Percentiles rank a stretch among this genome's conserved stretches.
These are phyloP conservation scores for Andrena camellia DNA, from an alignment of 2,888 invertebrate species.

Conservation along the genomic window DNA sequence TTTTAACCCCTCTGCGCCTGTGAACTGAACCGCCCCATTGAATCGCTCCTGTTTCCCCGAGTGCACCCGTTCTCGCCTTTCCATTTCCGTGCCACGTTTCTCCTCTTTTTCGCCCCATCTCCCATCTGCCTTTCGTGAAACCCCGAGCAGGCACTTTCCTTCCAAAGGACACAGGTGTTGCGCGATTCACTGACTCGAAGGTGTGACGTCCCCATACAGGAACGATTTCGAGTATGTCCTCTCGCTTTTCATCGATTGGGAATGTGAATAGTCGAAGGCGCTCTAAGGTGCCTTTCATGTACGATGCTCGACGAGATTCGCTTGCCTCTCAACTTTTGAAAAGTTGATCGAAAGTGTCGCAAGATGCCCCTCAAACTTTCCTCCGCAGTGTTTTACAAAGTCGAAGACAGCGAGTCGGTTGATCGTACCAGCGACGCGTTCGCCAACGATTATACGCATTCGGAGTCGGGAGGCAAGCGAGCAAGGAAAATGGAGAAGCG, in stretches of 20 bases:
- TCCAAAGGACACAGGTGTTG: constrained; percentile 39
- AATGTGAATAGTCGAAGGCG: constrained; percentile 28
- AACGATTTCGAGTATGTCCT: constrained; percentile 25
- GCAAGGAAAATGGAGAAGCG: constrained; percentile 69
- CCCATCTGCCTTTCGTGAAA: constrained; percentile 20
- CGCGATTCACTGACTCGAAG: constrained; percentile 43
- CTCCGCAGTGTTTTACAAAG: constrained; percentile 43
- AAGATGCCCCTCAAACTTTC: constrained; percentile 47
- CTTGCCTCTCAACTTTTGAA: too few species aligned
- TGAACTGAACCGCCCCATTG: constrained; percentile 61
- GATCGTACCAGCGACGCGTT: constrained; percentile 41
- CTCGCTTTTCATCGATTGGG: constrained; percentile 27
- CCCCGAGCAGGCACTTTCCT: constrained; percentile 11
- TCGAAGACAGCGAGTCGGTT: constrained; percentile 48
- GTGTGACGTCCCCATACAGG: constrained; percentile 29
- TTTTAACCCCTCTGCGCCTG: constrained; percentile 26
- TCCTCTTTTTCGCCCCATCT: constrained; percentile 5
- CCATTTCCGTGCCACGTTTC: constrained; percentile 58
- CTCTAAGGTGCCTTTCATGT: background rate
- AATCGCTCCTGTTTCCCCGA: constrained; percentile 66
- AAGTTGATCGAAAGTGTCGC: background rate
- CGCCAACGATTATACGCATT: constrained; percentile 67
- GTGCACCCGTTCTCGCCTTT: constrained; percentile 59
- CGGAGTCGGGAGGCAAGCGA: constrained; percentile 64
- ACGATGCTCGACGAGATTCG: background rate